phyloP scores from a whole-genome alignment of 2,797 vertebrate species.

The Salmo trutta region DNA sequence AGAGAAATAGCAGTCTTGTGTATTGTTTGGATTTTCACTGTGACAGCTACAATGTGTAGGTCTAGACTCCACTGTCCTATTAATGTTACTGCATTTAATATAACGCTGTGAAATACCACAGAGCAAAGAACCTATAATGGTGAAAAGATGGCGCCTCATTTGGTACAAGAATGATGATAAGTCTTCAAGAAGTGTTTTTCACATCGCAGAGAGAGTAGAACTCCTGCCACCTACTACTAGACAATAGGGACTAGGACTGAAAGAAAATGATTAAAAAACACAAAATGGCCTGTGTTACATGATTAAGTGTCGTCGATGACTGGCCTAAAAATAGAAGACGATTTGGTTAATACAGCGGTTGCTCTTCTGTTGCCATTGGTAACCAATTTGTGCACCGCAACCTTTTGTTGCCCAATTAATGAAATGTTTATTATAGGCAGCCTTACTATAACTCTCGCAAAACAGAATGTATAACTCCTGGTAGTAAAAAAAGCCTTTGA shows the following conservation, averaged over 20 bases:
- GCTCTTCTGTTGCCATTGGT: slow-evolving; percentile 61
- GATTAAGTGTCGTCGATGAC: slow-evolving; percentile 23
- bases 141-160: too few species aligned
- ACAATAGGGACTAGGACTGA: too few species aligned
- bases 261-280: not conserved
- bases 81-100: too few species aligned
- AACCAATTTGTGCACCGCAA: slow-evolving; percentile 39
- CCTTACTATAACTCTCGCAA: slow-evolving; percentile 41
- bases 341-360: slow-evolving; percentile 29
- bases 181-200: too few species aligned
- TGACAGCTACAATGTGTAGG: slow-evolving; percentile 48
- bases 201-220: too few species aligned
- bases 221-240: slow-evolving; percentile 18
- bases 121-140: too few species aligned
- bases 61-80: not conserved
- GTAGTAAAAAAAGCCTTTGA: slow-evolving; percentile 18
- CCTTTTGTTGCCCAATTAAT: slow-evolving; percentile 58
- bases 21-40: slow-evolving; percentile 56
- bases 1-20: slow-evolving; percentile 43
- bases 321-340: slow-evolving; percentile 39
- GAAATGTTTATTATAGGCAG: slow-evolving; percentile 50
- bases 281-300: slow-evolving; percentile 4
- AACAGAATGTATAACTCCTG: slow-evolving; percentile 36
- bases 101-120: too few species aligned
- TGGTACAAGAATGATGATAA: too few species aligned